A percentile compares a stretch with the other conserved stretches of the same genome.
Evolutionary conservation across 2,113 vertebrate species (phyloP).

Genomic region (Mesitornis unicolor): DNA sequence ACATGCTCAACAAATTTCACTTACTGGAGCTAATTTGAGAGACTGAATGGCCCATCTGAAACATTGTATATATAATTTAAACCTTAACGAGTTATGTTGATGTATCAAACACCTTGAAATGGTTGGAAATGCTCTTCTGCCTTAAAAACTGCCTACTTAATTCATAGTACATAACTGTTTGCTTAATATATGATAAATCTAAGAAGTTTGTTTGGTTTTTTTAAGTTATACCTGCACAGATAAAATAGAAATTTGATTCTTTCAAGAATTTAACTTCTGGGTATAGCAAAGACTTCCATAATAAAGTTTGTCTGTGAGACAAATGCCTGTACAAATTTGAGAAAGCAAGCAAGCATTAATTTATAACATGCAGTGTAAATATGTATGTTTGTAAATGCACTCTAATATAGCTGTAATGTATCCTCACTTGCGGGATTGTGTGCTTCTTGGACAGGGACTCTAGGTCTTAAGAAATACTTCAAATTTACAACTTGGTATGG

Average conservation of each 20-base stretch:
- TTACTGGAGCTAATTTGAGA: not conserved
- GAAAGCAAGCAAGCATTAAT: not conserved
- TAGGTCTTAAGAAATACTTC: not conserved
- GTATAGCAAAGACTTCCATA: not conserved
- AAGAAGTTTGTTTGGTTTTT: not conserved
- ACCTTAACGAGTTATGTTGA: not conserved
- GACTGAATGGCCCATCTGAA: not conserved
- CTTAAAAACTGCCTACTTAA: not conserved
- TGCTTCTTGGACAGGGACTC: not conserved
- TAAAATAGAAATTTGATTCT: not conserved
- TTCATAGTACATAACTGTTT: not conserved
- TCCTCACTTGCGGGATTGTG: not conserved
- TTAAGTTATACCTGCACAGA: not conserved
- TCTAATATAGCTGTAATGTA: not conserved
- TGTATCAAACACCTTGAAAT: not conserved
- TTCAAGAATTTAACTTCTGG: not conserved
- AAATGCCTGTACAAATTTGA: not conserved
- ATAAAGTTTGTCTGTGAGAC: not conserved
- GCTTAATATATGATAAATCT: not conserved
- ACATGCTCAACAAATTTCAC: not conserved
- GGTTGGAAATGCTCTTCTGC: not conserved
- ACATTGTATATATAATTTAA: not conserved
- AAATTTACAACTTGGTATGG: not conserved
- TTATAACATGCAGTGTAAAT: not conserved
- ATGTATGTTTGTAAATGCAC: rapidly evolving